phyloP scores from a whole-genome alignment of 2,888 invertebrate genomes.

The Melieria crassipennis region DNA sequence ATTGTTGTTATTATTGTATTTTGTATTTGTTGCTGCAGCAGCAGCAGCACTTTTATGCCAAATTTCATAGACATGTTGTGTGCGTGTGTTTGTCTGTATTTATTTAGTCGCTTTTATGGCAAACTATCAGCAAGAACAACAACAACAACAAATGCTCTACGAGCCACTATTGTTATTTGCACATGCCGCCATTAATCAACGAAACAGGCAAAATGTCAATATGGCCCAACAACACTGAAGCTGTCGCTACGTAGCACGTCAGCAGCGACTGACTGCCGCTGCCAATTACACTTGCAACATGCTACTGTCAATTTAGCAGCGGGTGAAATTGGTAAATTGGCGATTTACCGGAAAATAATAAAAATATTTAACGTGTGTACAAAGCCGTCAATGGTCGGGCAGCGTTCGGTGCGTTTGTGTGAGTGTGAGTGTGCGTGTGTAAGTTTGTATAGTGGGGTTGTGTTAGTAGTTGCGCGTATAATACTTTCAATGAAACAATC shows the following conservation, averaged over 20 bases:
- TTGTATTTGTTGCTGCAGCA: too few species aligned
- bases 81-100: background rate
- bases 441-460: background rate
- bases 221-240: too few species aligned
- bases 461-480: too few species aligned
- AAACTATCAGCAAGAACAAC: too few species aligned
- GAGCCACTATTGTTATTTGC: too few species aligned
- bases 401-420: background rate
- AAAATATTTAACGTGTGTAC: conserved; percentile 51
- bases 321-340: conserved; percentile 57
- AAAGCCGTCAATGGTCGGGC: background rate
- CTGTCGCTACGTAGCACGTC: too few species aligned
- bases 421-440: background rate
- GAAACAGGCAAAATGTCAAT: too few species aligned
- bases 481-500: too few species aligned
- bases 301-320: conserved; percentile 3
- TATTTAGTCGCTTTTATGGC: background rate
- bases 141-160: too few species aligned
- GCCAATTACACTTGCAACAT: background rate
- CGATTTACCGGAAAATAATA: conserved; percentile 59
- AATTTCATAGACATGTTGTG: background rate
- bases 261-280: background rate
- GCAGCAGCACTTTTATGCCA: too few species aligned
- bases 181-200: too few species aligned
- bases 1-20: too few species aligned